phyloP scores from a whole-genome alignment of 2,797 vertebrate genomes.

The Knipowitschia caucasica region DNA sequence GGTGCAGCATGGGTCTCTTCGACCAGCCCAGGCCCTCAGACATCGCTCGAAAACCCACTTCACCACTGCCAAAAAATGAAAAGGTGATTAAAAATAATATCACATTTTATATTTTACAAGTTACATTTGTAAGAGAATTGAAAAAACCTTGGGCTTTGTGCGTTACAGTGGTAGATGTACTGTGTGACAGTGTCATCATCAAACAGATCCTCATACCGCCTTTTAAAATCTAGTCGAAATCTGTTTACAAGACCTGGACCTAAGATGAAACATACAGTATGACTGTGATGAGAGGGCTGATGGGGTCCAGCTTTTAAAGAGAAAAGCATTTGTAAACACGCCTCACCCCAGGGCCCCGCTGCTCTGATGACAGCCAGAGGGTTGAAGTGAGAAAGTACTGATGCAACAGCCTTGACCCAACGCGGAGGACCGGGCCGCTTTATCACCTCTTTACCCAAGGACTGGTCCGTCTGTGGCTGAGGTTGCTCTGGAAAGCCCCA shows the following conservation, averaged over 20 bases:
- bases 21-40: constrained; percentile 86
- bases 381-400: constrained; percentile 81
- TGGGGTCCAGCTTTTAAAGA: background rate
- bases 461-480: constrained; percentile 30
- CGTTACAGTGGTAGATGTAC: constrained; percentile 94
- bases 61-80: constrained; percentile 73
- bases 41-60: constrained; percentile 89
- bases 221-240: constrained; percentile 88
- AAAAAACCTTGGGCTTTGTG: constrained; percentile 84
- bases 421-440: constrained; percentile 70
- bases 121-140: background rate
- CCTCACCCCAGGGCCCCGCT: constrained; percentile 84
- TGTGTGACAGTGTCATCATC: constrained; percentile 89
- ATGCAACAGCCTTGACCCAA: constrained; percentile 79
- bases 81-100: background rate
- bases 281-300: background rate
- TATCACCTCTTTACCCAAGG: constrained; percentile 55
- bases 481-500: constrained; percentile 84
- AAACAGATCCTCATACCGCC: constrained; percentile 87
- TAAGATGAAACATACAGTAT: constrained; percentile 28
- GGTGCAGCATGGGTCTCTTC: constrained; percentile 85
- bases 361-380: constrained; percentile 86
- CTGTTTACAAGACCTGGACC: constrained; percentile 87
- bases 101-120: background rate
- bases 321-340: background rate